phyloP scores from a whole-genome alignment of 2,113 vertebrate species.

The Indri indri region DNA sequence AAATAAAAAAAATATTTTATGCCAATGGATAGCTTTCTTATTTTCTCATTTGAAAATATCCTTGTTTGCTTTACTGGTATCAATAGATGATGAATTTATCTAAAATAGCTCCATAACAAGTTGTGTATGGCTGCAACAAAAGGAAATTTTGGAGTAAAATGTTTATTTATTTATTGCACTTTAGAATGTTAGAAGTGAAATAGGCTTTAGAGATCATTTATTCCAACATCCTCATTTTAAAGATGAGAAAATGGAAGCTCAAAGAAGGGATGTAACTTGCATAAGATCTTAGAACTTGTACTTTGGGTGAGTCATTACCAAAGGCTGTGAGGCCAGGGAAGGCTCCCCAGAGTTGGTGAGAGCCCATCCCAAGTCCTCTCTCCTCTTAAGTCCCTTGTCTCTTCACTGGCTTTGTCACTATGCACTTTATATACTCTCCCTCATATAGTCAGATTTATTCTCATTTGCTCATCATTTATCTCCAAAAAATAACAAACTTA shows the following conservation, averaged over 20 bases:
- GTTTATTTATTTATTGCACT: not conserved
- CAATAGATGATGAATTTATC: not conserved
- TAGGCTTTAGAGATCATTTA: not conserved
- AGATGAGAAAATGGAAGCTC: not conserved
- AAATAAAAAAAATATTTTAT: not conserved
- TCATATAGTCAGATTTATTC: not conserved
- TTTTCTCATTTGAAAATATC: not conserved
- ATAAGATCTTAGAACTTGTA: not conserved
- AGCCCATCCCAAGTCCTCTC: accelerated
- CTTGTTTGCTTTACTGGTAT: not conserved
- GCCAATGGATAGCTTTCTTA: not conserved
- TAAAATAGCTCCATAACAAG: not conserved
- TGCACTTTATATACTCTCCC: not conserved
- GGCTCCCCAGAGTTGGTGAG: not conserved
- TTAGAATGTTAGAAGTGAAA: slow-evolving; percentile 5
- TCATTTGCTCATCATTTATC: not conserved
- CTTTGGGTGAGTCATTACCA: not conserved
- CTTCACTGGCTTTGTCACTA: not conserved
- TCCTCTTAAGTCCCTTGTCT: not conserved
- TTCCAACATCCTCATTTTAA: not conserved
- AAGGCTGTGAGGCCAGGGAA: not conserved
- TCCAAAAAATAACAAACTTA: not conserved
- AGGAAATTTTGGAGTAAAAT: not conserved
- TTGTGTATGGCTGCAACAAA: not conserved
- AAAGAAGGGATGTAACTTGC: not conserved